phyloP scores from a whole-genome alignment of 35 echinoderm and acorn worm genomes.

The Apostichopus californicus region DNA sequence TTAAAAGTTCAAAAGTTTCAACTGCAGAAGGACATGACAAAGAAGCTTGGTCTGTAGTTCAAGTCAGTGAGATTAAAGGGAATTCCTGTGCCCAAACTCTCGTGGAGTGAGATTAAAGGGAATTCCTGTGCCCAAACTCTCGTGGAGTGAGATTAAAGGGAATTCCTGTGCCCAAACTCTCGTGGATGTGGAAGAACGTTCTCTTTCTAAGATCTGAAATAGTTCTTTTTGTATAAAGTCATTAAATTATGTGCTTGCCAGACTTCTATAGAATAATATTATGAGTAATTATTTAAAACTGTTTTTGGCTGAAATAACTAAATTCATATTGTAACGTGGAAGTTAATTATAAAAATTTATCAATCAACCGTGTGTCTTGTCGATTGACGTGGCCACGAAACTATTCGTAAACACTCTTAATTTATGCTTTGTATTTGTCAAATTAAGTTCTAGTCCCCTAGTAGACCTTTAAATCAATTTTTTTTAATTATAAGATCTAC shows the following conservation, averaged over 20 bases:
- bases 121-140: not conserved
- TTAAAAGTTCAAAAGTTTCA: conserved; percentile 68
- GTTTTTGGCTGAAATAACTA: not conserved
- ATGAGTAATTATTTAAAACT: not conserved
- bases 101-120: too few relatives aligned
- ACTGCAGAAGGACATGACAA: conserved; percentile 25
- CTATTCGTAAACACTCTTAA: too few relatives aligned
- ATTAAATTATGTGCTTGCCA: not conserved
- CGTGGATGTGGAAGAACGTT: not conserved
- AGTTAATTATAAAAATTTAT: too few relatives aligned
- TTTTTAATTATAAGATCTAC: too few relatives aligned
- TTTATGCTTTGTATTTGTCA: too few relatives aligned
- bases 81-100: not conserved
- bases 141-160: not conserved
- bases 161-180: not conserved
- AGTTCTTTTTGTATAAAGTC: not conserved
- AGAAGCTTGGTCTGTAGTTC: conserved; percentile 25
- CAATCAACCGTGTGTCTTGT: too few relatives aligned
- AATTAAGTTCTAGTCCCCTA: too few relatives aligned
- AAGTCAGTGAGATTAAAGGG: not conserved
- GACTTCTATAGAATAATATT: not conserved
- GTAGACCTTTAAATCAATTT: too few relatives aligned
- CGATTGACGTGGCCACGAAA: too few relatives aligned
- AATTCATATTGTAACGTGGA: not conserved
- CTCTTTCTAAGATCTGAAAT: not conserved